phyloP scores from a whole-genome alignment of 1,140 invertebrate genomes.

The Hyphantria cunea region DNA sequence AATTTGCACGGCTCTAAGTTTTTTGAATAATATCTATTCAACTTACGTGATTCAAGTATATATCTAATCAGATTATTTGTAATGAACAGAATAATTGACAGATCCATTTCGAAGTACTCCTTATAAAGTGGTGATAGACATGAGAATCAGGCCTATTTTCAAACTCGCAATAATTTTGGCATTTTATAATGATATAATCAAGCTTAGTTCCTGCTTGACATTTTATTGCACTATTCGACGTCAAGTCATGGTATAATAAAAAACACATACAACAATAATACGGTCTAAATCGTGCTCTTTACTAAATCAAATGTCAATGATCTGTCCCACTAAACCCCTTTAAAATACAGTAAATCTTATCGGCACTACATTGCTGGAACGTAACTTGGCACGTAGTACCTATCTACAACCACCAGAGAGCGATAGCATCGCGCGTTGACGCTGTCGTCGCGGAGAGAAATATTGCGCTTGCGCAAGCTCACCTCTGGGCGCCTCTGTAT shows the following conservation, averaged over 20 bases:
- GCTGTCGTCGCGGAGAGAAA: slow-evolving; percentile 45
- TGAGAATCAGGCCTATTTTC: too few species aligned
- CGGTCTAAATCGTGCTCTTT: slow-evolving; percentile 17
- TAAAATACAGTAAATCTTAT: slow-evolving; percentile 25
- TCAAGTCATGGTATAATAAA: not conserved
- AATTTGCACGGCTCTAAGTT: too few species aligned
- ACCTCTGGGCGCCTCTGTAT: slow-evolving; percentile 16
- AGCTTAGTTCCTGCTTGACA: not conserved
- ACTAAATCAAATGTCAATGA: slow-evolving; percentile 21
- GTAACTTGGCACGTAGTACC: slow-evolving; percentile 28
- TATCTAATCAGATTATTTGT: too few species aligned
- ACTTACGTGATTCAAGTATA: too few species aligned
- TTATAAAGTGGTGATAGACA: too few species aligned
- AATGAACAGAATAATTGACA: too few species aligned
- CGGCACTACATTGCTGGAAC: slow-evolving; percentile 20
- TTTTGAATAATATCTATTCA: too few species aligned
- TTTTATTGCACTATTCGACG: too few species aligned
- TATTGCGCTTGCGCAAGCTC: slow-evolving; percentile 37
- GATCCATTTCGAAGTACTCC: too few species aligned
- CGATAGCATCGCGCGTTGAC: slow-evolving; percentile 50
- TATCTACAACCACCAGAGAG: slow-evolving; percentile 32
- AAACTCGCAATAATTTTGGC: too few species aligned
- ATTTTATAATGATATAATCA: too few species aligned
- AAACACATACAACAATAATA: not conserved
- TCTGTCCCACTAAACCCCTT: slow-evolving; percentile 28